Conservation (phyloP, 2,113 vertebrate species). For the Onychostoma macrolepis region DNA sequence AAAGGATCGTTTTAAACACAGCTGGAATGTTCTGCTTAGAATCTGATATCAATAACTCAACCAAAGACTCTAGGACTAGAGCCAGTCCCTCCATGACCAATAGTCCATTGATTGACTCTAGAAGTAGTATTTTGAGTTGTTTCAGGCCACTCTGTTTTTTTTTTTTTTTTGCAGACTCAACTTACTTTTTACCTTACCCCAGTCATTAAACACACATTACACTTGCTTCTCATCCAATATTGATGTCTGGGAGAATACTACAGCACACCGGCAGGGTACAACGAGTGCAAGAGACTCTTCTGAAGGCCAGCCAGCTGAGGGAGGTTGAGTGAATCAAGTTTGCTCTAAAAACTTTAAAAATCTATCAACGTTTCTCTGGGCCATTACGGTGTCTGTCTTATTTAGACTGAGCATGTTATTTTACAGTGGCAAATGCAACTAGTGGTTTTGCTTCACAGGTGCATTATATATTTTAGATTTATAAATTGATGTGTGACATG, state of each 20-base stretch:
- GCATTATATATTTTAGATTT: neutral
- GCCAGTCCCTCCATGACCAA: constrained; percentile 63
- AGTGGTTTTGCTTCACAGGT: constrained; percentile 1
- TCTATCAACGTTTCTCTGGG: neutral
- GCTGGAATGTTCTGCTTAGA: constrained; percentile 57
- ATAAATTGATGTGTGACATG: neutral
- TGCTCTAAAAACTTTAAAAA: neutral
- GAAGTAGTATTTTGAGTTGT: constrained; percentile 53
- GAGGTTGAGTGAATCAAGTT: neutral
- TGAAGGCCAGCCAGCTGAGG: neutral
- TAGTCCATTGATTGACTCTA: constrained; percentile 62
- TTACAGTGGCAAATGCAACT: neutral
- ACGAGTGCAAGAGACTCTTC: neutral
- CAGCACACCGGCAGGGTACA: neutral
- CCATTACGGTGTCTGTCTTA: neutral
- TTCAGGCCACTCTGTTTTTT: constrained; percentile 36
- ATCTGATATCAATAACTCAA: constrained; percentile 61
- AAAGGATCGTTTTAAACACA: constrained; percentile 31
- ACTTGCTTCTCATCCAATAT: constrained; percentile 15
- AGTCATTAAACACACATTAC: constrained; percentile 37
- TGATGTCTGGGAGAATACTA: neutral
- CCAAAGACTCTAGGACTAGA: constrained; percentile 57
- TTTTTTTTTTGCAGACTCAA: neutral
- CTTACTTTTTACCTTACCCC: neutral
- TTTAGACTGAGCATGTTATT: neutral